Evolutionary conservation across 2,888 invertebrate species (phyloP), one percentile per base, ranked within the genome.

Genomic region (Zonitis immaculata): DNA sequence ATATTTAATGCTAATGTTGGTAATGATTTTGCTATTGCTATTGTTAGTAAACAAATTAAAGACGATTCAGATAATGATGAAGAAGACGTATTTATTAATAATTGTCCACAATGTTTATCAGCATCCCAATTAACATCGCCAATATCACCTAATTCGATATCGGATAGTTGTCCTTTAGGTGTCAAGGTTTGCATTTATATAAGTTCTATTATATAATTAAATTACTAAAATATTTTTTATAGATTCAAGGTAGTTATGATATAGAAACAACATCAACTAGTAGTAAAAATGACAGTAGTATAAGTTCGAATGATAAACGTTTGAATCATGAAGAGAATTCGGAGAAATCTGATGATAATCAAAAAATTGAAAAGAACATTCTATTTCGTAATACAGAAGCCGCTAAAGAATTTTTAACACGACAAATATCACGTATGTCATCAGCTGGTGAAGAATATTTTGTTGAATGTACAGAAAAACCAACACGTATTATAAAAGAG

Each of bases 301-400:
- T 54, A 8, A 54, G 58, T 47, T 65, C 64, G 42, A 60, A 58
- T 48, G 64, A 65, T 42, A 49, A 48, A 46, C 8, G 42, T 30
- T 20, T 42, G 12, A 52, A 57, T 63, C 73, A 75, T 55, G 66
- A 72, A 57, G 67, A 72, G 52, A 52, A 58, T 42, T 49, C 58
- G 42, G 59, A 63, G 12, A 63, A 63, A 49, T 60, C 55, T 20
- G 54, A 57, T n/a, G 60, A 63, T 47, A 69, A 42, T 14, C 49
- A 47, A 11, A 56, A 69, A 63, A 55, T 61, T 7, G 71, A 70
- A 54, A 73, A 67, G 54, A 86, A 85, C 66, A 84, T 85, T 64
- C 84, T 87, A 65, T 86, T 88, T 69, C 83, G 88, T n/a, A 88
- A 89, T 69, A 87, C 88, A 25, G 87, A 87, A 76, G 87, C 87